A percentile compares a stretch with the other conserved stretches of the same genome.
These are phyloP conservation scores for Drosophila neocordata DNA, from an alignment of 1,140 invertebrate species.

Conservation along the genomic window DNA sequence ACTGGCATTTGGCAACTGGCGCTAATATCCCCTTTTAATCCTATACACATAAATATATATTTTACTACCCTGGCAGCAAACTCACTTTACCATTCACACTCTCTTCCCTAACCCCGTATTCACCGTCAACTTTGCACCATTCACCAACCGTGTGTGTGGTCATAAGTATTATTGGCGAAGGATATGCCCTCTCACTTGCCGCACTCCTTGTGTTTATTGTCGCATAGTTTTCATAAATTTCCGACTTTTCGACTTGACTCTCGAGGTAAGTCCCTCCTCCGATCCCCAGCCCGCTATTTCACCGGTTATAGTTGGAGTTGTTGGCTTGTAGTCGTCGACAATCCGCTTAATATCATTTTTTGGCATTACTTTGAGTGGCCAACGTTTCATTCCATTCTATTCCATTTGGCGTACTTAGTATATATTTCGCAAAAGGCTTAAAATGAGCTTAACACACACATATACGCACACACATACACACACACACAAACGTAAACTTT, in stretches of 20 bases:
- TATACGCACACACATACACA: constrained; percentile 30
- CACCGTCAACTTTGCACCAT: too few relatives aligned
- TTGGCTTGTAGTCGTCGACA: constrained; percentile 21
- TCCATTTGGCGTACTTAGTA: constrained; percentile 2
- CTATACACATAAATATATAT: constrained; percentile 67
- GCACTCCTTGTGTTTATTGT: constrained; percentile 18
- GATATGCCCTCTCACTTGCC: constrained; percentile 18
- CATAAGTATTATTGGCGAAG: constrained; percentile 53
- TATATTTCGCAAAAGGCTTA: constrained; percentile 48
- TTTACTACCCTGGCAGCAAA: constrained; percentile 31
- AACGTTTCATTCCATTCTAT: constrained; percentile 22
- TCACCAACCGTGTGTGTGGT: constrained; percentile 15
- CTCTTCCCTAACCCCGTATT: too few relatives aligned
- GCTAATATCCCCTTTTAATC: constrained; percentile 71
- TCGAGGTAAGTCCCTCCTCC: constrained; percentile 12
- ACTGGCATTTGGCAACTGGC: constrained; percentile 30
- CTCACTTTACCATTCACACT: neutral
- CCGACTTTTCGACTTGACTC: constrained; percentile 33
- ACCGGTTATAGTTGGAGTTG: constrained; percentile 1
- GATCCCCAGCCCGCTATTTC: neutral
- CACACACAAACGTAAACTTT: constrained; percentile 33
- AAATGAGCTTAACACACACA: constrained; percentile 66
- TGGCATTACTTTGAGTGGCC: constrained; percentile 67
- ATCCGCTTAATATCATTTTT: constrained; percentile 80
- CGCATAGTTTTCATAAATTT: constrained; percentile 67